Evolutionary conservation across 1,140 invertebrate genomes (phyloP), one percentile per base, ranked within the genome.

Genomic region (Acromyrmex heyeri): DNA sequence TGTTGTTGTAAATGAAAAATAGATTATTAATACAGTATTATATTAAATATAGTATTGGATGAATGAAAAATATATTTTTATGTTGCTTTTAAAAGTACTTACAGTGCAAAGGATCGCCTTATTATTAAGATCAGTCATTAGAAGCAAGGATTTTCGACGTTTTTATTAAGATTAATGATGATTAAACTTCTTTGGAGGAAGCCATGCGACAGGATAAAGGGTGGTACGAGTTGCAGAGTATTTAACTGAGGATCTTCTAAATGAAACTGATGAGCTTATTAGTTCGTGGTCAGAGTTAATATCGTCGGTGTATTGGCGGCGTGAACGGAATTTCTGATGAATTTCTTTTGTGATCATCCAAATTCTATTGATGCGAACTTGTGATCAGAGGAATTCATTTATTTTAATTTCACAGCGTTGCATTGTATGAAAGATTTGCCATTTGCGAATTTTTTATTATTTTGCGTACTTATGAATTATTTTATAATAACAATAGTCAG

Each of bases 261-360:
- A 85, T 70, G 85, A 89, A 82, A 90, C 61, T 70, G 86, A 65
- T 91, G 27, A 72, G 82, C 85, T 91, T 91, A 91, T 91, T 91
- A 91, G 65, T 82, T 65, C 50, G 59, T 30, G 61, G 64, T 65
- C 61, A 30, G 65, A 77, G 59, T 59, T 86, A 88, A 90, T 90
- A 90, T 87, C 77, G 89, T 18, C 18, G 3, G 24, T 76, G 38
- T 82, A 72, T 78, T 72, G 61, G 62, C 55, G 50, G 53, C 73
- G 70, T 73, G 82, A 24, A 21, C 18, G 3, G 55, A 65, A 85
- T 89, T 85, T 85, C 53, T 69, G 53, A 78, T 34, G 55, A 44
- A 21, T 69, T 67, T 64, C 62, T 30, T 30, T 77, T 44, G 12
- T 53, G 16, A 61, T 59, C n/a, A 14, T 27, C 27, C 16, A 59